A percentile compares a stretch with the other conserved stretches of the same genome.
Evolutionary conservation across 2,113 vertebrate genomes (phyloP).

Genomic region (Lipotes vexillifer): DNA sequence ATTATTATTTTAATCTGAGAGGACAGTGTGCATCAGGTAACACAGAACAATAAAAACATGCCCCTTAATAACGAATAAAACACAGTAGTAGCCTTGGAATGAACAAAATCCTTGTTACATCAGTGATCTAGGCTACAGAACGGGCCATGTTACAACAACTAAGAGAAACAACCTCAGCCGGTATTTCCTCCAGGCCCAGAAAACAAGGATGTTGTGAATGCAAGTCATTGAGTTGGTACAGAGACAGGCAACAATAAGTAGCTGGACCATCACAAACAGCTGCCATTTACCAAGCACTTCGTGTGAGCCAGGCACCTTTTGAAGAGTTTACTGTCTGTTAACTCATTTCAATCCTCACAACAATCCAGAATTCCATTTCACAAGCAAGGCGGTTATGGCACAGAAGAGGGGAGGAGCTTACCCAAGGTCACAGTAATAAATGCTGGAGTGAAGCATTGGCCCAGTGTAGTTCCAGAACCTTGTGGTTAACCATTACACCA

Average conservation of each 20-base stretch:
- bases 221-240: neutral
- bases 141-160: rapidly evolving
- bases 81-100: neutral
- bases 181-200: neutral
- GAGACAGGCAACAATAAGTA: neutral
- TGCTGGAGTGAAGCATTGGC: neutral
- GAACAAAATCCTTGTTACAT: neutral
- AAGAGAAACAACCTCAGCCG: neutral
- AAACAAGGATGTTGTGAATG: neutral
- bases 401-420: neutral
- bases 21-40: slow-evolving; percentile 39
- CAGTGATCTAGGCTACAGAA: neutral
- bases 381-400: neutral
- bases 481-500: neutral
- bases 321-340: neutral
- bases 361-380: neutral
- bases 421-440: neutral
- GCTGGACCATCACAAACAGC: neutral
- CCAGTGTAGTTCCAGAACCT: neutral
- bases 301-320: neutral
- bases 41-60: slow-evolving; percentile 50
- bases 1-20: slow-evolving; percentile 68
- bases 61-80: slow-evolving; percentile 52
- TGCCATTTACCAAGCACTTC: neutral
- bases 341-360: neutral